A percentile compares a stretch with the other conserved stretches of the same genome.
phyloP scores from a whole-genome alignment of 2,888 invertebrate species.

The Drosophila quinaria region DNA sequence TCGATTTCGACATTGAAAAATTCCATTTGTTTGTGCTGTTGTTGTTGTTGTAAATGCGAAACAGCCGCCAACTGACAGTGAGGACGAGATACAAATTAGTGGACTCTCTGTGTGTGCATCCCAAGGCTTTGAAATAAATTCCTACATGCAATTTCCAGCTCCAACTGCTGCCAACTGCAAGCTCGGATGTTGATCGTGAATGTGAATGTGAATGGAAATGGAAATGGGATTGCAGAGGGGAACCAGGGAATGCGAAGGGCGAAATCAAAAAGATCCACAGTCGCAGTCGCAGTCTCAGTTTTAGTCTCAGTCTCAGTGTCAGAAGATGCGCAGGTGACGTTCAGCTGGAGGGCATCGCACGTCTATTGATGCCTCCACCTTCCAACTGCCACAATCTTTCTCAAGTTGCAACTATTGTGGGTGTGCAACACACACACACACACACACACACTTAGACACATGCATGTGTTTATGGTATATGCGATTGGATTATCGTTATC shows the following conservation, averaged over 20 bases:
- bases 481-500: slow-evolving; percentile 71
- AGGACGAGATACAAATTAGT: slow-evolving; percentile 67
- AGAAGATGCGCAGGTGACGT: slow-evolving; percentile 66
- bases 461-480: slow-evolving; percentile 14
- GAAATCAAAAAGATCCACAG: slow-evolving; percentile 35
- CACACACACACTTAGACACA: background rate
- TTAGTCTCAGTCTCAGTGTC: slow-evolving; percentile 11
- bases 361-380: slow-evolving; percentile 28
- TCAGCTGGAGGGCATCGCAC: slow-evolving; percentile 50
- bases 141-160: slow-evolving; percentile 70
- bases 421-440: slow-evolving; percentile 50
- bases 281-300: slow-evolving; percentile 11
- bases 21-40: slow-evolving; percentile 40
- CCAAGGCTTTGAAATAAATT: slow-evolving; percentile 73
- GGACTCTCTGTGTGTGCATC: slow-evolving; percentile 41
- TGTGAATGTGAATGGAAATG: slow-evolving; percentile 33
- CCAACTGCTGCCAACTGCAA: slow-evolving; percentile 34
- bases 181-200: slow-evolving; percentile 46
- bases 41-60: slow-evolving; percentile 26
- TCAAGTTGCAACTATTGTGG: slow-evolving; percentile 49
- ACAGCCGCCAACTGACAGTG: slow-evolving; percentile 41
- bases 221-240: slow-evolving; percentile 9
- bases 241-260: background rate
- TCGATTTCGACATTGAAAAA: slow-evolving; percentile 56
- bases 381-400: slow-evolving; percentile 1